phyloP scores from a whole-genome alignment of 2,113 vertebrate species.

The Hypanus sabinus region DNA sequence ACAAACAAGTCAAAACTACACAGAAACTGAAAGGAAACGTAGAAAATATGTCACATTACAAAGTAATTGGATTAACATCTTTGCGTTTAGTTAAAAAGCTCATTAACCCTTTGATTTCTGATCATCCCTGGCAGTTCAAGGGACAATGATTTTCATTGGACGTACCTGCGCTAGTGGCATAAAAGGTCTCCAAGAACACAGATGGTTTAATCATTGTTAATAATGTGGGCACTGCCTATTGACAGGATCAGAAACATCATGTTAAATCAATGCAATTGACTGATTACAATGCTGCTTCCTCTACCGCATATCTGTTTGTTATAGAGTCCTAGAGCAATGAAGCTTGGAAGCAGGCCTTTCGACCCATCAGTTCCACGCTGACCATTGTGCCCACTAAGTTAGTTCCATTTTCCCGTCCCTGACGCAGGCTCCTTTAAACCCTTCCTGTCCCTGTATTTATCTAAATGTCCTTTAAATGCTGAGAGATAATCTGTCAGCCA shows the following conservation, averaged over 20 bases:
- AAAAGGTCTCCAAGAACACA: not conserved
- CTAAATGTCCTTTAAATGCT: not conserved
- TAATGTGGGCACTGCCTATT: not conserved
- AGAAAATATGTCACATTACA: conserved; percentile 26
- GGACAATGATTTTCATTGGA: not conserved
- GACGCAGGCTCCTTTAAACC: too few species aligned
- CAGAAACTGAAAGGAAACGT: conserved; percentile 13
- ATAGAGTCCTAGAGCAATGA: too few species aligned
- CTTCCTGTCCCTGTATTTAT: too few species aligned
- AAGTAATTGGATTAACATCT: conserved; percentile 17
- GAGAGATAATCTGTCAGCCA: not conserved
- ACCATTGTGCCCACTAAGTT: too few species aligned
- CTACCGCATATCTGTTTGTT: too few species aligned
- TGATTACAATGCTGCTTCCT: not conserved
- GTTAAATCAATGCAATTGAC: not conserved
- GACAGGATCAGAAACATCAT: not conserved
- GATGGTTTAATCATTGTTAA: not conserved
- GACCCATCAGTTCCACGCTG: too few species aligned
- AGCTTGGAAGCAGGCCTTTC: too few species aligned
- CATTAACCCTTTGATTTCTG: conserved; percentile 18
- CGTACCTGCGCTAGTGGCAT: not conserved
- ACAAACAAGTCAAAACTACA: conserved; percentile 35
- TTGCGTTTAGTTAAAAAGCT: not conserved
- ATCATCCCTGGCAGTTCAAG: not conserved
- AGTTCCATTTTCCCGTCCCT: too few species aligned